Conservation (phyloP, 2,113 vertebrate genomes). For the Urocitellus parryii region DNA sequence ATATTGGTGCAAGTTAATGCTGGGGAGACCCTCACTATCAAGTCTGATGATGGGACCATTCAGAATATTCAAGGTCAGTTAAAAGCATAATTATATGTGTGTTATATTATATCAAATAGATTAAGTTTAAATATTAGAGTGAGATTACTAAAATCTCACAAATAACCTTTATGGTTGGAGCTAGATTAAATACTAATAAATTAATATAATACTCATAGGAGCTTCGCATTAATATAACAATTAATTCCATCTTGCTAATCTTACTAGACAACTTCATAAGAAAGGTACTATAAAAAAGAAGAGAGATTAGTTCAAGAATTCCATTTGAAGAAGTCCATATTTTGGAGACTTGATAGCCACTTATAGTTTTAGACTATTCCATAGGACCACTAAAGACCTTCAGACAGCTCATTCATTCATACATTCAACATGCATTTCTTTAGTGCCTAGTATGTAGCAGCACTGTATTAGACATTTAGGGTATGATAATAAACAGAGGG, state of each 20-base stretch:
- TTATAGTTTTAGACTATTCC: slow-evolving; percentile 4
- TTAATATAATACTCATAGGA: not conserved
- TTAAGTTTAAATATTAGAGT: not conserved
- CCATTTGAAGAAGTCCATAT: not conserved
- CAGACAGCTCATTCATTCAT: slow-evolving; percentile 1
- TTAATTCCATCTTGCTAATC: not conserved
- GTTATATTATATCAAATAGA: not conserved
- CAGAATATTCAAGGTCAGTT: slow-evolving; percentile 91
- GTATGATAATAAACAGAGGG: not conserved
- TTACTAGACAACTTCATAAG: not conserved
- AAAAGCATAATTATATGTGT: not conserved
- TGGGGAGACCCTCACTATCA: slow-evolving; percentile 91
- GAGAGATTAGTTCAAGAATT: slow-evolving; percentile 27
- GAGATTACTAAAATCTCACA: slow-evolving; percentile 10
- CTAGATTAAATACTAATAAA: slow-evolving; percentile 5
- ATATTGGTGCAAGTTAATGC: slow-evolving; percentile 92
- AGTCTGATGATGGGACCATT: slow-evolving; percentile 90
- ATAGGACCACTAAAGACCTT: not conserved
- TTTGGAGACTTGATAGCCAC: not conserved
- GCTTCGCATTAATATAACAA: slow-evolving; percentile 5
- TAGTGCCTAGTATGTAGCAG: not conserved
- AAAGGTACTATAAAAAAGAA: slow-evolving; percentile 25
- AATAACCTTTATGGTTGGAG: not conserved
- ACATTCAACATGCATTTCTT: slow-evolving; percentile 24
- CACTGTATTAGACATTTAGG: not conserved